Base-by-base conservation (phyloP, 2,888 invertebrate genomes). In the Fabriciana adippe region DNA sequence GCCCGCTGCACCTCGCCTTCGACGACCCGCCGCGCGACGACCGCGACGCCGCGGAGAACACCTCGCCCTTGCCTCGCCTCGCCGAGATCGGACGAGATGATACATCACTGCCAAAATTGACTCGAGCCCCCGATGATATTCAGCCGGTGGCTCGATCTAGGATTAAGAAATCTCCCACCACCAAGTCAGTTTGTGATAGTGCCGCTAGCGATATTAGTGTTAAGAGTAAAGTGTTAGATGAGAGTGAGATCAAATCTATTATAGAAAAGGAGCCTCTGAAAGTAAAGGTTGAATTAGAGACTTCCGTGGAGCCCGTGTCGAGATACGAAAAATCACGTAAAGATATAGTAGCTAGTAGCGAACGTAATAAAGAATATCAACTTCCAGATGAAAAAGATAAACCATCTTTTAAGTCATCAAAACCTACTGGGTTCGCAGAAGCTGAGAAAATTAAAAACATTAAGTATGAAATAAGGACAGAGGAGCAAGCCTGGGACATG, bases 401-500 rank as follows among this genome's bases (percentile, higher is more conserved):
- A 47, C 48, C 54, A 15, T 57, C 31, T 3, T 41, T 50, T 21
- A 51, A 65, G 48, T 55, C 54, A 54, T 41, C 54, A 6, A 62
- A 62, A 53, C 16, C 54, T 8, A 21, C 15, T 14, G 31, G 18
- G n/a, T 66, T 68, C 55, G 61, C 55, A 26, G 63, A 67, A 61
- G 51, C 51, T 8, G 60, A 67, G 16, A 16, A 35, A n/a, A 48
- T 53, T 55, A 66, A 47, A 51, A 35, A 26, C 14, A 56, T 59
- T n/a, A 57, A 66, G 8, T 55, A 56, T 51, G 69, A 72, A 21
- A 80, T 88, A 6, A 89, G 86, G 81, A 86, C 85, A 15, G 92
- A 92, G 73, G 90, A 91, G 45, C 90, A 89, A 74, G 90, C 90
- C 16, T 92, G 92, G 92, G 89, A 92, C 72, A 81, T 92, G 83